Percentiles rank a stretch among this genome's conserved stretches.
These are phyloP conservation scores for Syngnathus rostellatus DNA, from an alignment of 2,797 vertebrate species.

Conservation along the genomic window DNA sequence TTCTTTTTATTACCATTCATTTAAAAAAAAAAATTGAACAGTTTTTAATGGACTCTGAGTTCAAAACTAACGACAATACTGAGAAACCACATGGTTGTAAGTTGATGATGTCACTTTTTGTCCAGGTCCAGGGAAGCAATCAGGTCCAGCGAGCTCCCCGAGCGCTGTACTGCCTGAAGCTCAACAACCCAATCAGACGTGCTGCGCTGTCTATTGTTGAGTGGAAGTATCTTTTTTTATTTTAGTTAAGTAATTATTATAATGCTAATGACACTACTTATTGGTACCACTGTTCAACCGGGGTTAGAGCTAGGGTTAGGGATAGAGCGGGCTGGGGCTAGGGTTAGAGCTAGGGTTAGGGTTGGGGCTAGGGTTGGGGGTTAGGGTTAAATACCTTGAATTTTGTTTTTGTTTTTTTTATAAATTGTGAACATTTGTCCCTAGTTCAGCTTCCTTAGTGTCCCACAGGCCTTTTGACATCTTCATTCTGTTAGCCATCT, in stretches of 20 bases:
- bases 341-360: too few species aligned
- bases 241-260: not conserved
- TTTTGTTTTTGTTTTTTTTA: not conserved
- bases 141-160: slow-evolving; percentile 75
- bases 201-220: slow-evolving; percentile 85
- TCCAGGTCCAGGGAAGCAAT: slow-evolving; percentile 66
- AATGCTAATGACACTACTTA: not conserved
- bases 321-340: too few species aligned
- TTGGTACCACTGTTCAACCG: not conserved
- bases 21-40: too few species aligned
- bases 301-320: too few species aligned
- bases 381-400: not conserved
- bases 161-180: slow-evolving; percentile 81
- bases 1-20: too few species aligned
- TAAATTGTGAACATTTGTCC: not conserved
- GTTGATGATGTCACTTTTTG: slow-evolving; percentile 12
- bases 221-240: slow-evolving; percentile 81
- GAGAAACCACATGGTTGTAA: not conserved
- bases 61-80: too few species aligned
- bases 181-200: slow-evolving; percentile 83
- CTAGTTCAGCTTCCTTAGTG: slow-evolving; percentile 19
- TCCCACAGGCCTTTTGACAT: slow-evolving; percentile 63
- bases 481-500: slow-evolving; percentile 70
- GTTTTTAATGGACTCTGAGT: too few species aligned
- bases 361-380: too few species aligned